Conservation (phyloP, 2,888 invertebrate species). For the Lathronympha strigana region DNA sequence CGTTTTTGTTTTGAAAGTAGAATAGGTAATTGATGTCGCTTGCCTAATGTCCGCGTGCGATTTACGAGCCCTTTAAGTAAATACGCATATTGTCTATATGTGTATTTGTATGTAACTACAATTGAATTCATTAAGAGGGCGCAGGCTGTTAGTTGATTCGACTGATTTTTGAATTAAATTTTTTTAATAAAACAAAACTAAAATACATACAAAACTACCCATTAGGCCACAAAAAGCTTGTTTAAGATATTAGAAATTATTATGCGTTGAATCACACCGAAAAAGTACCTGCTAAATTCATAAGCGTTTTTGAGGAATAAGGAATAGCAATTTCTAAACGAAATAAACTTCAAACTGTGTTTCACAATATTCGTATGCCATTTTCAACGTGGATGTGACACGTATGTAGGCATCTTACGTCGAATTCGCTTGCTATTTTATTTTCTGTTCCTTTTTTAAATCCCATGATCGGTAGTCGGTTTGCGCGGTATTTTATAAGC, state of each 20-base stretch:
- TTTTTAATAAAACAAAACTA: too few species aligned
- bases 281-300: too few species aligned
- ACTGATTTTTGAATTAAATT: too few species aligned
- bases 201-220: too few species aligned
- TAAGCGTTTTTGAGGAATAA: too few species aligned
- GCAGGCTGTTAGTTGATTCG: not conserved
- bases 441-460: not conserved
- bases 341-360: not conserved
- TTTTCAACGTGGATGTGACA: too few species aligned
- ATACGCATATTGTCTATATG: constrained; percentile 16
- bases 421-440: not conserved
- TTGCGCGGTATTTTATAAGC: too few species aligned
- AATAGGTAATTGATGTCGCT: constrained; percentile 26
- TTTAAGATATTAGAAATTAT: too few species aligned
- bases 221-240: too few species aligned
- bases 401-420: too few species aligned
- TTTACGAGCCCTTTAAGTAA: constrained; percentile 13
- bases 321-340: not conserved
- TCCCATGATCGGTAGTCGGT: not conserved
- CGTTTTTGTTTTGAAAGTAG: not conserved
- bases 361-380: too few species aligned
- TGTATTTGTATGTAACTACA: constrained; percentile 1
- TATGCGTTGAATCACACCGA: too few species aligned
- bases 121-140: not conserved
- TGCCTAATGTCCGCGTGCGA: constrained; percentile 20